Conservation (phyloP, 2,797 vertebrate genomes). For the Alauda arvensis region DNA sequence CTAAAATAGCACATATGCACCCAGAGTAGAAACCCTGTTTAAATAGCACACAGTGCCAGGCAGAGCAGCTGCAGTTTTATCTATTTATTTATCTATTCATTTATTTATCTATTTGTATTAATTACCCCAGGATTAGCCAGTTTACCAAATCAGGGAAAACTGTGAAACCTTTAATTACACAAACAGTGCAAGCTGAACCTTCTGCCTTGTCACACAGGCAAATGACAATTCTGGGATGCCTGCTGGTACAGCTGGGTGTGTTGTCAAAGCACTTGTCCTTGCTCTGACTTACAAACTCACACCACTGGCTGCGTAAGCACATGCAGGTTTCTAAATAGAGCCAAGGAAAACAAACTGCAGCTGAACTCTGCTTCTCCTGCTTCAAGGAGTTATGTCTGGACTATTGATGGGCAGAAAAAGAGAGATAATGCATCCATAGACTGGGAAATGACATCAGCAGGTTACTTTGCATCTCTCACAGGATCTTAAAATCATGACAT, state of each 20-base stretch:
- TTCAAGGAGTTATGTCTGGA: background rate
- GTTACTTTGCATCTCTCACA: background rate
- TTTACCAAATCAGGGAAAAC: background rate
- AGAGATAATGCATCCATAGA: background rate
- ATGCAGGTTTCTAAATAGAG: background rate
- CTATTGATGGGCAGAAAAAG: fast-evolving
- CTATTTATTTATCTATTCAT: background rate
- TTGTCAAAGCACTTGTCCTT: background rate
- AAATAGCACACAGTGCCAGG: background rate
- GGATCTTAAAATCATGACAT: background rate
- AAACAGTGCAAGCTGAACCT: background rate
- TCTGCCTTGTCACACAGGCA: background rate
- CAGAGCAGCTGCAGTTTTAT: background rate
- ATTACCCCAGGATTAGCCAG: background rate
- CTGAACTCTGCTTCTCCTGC: background rate
- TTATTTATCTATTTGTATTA: background rate
- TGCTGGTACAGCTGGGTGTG: background rate
- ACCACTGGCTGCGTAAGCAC: background rate
- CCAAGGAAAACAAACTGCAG: background rate
- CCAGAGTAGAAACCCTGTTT: background rate
- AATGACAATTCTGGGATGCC: background rate
- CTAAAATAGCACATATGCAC: background rate
- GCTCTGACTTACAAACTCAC: background rate
- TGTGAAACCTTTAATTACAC: background rate
- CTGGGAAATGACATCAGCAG: background rate